phyloP scores from a whole-genome alignment of 2,888 invertebrate genomes.

The Lepidocyrtinus sp. region DNA sequence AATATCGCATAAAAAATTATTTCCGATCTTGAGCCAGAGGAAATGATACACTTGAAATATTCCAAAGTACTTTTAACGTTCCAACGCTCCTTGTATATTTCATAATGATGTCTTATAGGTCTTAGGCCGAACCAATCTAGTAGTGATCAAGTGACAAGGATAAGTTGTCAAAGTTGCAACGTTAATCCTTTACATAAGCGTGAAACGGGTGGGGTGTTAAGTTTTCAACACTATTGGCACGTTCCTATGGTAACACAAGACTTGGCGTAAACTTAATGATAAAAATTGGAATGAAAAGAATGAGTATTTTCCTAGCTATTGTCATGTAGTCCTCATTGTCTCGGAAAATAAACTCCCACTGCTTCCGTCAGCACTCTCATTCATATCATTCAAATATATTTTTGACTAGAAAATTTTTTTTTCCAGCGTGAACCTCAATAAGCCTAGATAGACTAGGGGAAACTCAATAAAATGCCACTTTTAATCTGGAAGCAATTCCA shows the following conservation, averaged over 20 bases:
- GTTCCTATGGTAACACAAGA: background rate
- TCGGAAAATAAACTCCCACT: background rate
- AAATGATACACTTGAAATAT: background rate
- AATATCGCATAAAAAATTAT: too few species aligned
- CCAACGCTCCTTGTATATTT: background rate
- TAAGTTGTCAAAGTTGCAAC: background rate
- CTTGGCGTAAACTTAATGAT: background rate
- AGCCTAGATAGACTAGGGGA: conserved; percentile 3
- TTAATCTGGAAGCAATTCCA: conserved; percentile 57
- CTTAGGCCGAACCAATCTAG: background rate
- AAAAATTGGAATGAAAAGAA: background rate
- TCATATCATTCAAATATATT: too few species aligned
- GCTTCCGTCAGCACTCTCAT: background rate
- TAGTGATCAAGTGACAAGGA: background rate
- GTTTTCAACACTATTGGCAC: background rate
- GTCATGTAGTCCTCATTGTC: background rate
- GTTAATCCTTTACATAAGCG: background rate
- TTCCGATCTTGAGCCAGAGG: background rate
- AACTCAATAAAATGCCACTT: conserved; percentile 60
- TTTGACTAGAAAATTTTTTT: too few species aligned
- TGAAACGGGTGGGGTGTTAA: background rate
- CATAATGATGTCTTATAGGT: background rate
- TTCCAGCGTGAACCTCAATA: conserved; percentile 21
- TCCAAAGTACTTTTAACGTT: background rate
- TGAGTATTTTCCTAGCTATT: background rate